Percentiles rank a stretch among this genome's conserved stretches.
These are phyloP conservation scores for Drosophila stalkeri DNA, from an alignment of 2,888 invertebrate genomes.

Conservation along the genomic window DNA sequence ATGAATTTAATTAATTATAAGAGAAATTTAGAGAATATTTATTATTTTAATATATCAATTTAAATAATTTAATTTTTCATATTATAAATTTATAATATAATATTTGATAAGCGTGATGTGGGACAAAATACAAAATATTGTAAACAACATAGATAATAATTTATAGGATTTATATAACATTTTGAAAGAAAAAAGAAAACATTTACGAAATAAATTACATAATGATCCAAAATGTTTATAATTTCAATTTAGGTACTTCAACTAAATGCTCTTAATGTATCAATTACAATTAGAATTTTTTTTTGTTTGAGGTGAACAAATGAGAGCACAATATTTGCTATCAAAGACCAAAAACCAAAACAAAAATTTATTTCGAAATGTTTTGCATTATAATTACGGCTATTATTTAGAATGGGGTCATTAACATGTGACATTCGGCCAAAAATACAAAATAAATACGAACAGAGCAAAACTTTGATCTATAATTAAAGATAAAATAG, in stretches of 20 bases:
- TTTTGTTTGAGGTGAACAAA: not conserved
- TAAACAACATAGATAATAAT: too few species aligned
- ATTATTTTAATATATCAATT: not conserved
- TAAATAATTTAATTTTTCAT: too few species aligned
- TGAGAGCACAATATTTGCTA: not conserved
- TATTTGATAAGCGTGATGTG: too few species aligned
- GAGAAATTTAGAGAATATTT: not conserved
- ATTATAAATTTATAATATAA: not conserved
- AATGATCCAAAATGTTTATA: not conserved
- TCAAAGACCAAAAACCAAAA: constrained; percentile 12
- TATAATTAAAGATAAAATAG: constrained; percentile 69
- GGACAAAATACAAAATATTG: too few species aligned
- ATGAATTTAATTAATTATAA: not conserved
- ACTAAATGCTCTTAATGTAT: constrained; percentile 2
- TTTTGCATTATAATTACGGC: constrained; percentile 72
- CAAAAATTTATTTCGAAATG: constrained; percentile 61
- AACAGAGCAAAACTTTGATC: constrained; percentile 51
- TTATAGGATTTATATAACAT: too few species aligned
- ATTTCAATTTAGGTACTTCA: not conserved
- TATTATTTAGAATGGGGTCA: constrained; percentile 72
- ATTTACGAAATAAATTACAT: too few species aligned
- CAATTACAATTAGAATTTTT: constrained; percentile 16
- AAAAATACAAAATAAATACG: constrained; percentile 22
- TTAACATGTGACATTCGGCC: constrained; percentile 69
- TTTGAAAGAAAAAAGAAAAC: not conserved